Evolutionary conservation across 2,113 vertebrate species (phyloP).

Genomic region (Anolis carolinensis): DNA sequence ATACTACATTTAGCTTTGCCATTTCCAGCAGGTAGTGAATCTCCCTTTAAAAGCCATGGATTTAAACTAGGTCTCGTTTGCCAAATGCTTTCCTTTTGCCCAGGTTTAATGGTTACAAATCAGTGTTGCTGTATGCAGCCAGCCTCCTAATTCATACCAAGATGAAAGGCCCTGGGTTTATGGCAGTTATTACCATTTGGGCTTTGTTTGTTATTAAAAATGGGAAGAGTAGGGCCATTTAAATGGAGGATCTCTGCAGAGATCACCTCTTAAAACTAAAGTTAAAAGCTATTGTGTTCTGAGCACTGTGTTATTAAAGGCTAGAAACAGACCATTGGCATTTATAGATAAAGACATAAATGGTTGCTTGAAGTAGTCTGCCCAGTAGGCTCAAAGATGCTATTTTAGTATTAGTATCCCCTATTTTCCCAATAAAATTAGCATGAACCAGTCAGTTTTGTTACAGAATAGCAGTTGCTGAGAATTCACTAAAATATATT

Average conservation of each 20-base stretch:
- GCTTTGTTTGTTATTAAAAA: slow-evolving; percentile 23
- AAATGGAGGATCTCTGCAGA: background rate
- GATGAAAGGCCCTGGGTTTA: slow-evolving; percentile 15
- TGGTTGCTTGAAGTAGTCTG: slow-evolving; percentile 44
- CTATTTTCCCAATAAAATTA: slow-evolving; percentile 61
- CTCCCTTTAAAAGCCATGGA: background rate
- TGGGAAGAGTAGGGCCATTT: background rate
- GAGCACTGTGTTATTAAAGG: slow-evolving; percentile 37
- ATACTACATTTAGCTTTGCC: background rate
- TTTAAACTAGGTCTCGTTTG: background rate
- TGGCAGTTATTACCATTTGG: background rate
- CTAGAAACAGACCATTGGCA: slow-evolving; percentile 46
- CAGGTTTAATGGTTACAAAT: slow-evolving; percentile 13
- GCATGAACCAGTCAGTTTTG: slow-evolving; percentile 61
- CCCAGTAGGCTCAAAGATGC: slow-evolving; percentile 58
- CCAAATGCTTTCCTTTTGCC: background rate
- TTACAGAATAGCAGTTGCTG: slow-evolving; percentile 57
- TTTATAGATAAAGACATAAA: slow-evolving; percentile 17
- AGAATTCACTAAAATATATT: slow-evolving; percentile 68
- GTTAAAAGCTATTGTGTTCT: slow-evolving; percentile 2
- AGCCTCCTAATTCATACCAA: slow-evolving; percentile 5
- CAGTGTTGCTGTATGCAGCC: slow-evolving; percentile 1
- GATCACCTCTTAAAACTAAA: slow-evolving; percentile 30
- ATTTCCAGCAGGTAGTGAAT: background rate
- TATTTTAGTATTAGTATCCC: slow-evolving; percentile 54